These are phyloP conservation scores for Scaptomyza pallida DNA, from an alignment of 1,140 invertebrate species.

Conservation along the genomic window DNA sequence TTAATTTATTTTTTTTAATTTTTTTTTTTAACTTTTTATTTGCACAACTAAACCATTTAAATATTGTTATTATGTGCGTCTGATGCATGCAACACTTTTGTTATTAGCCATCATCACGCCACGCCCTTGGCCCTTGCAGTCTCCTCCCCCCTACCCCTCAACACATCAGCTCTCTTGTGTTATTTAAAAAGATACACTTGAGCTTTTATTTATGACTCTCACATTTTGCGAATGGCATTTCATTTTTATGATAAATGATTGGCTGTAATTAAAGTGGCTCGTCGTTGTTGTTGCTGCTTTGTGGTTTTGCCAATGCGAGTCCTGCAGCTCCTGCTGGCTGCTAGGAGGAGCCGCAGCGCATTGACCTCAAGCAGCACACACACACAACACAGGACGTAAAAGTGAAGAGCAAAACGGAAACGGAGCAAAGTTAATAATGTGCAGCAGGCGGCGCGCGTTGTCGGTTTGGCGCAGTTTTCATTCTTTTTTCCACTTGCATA, in stretches of 20 bases:
- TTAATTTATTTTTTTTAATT: too few relatives aligned
- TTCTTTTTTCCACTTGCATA: constrained; percentile 2
- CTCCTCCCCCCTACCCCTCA: background rate
- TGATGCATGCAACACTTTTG: background rate
- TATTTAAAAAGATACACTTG: constrained; percentile 16
- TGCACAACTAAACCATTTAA: too few relatives aligned
- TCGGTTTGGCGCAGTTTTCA: constrained; percentile 22
- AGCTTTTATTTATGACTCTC: constrained; percentile 50
- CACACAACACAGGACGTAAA: constrained; percentile 25
- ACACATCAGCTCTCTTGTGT: background rate
- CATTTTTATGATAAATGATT: constrained; percentile 62
- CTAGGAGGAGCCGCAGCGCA: constrained; percentile 22
- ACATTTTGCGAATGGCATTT: constrained; percentile 53
- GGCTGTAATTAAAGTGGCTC: constrained; percentile 57
- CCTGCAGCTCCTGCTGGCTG: constrained; percentile 1
- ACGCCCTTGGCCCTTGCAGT: too few relatives aligned
- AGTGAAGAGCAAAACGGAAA: constrained; percentile 20
- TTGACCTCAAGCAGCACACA: constrained; percentile 41
- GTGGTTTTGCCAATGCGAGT: constrained; percentile 28
- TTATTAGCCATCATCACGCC: too few relatives aligned
- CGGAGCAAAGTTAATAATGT: constrained; percentile 58
- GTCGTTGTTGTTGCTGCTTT: constrained; percentile 6
- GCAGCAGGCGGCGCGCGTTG: constrained; percentile 52
- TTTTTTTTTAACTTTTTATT: too few relatives aligned
- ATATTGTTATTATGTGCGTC: too few relatives aligned